A percentile compares a stretch with the other conserved stretches of the same genome.
Conservation (phyloP, 2,113 vertebrate genomes). For the Chauna torquata region DNA sequence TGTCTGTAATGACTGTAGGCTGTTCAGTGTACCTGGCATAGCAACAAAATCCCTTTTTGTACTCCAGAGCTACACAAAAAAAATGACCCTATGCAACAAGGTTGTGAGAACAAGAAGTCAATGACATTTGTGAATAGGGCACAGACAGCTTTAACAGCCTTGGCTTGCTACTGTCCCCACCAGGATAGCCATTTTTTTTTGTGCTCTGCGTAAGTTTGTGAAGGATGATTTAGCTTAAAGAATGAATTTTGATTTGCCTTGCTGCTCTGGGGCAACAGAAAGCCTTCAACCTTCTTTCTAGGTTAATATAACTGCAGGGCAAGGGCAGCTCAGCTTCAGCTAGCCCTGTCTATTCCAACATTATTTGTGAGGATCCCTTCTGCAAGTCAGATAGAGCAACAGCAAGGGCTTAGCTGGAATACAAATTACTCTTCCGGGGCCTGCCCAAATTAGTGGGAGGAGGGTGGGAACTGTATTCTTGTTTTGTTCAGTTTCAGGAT, state of each 20-base stretch:
- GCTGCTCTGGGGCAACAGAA: background rate
- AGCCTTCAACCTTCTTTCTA: background rate
- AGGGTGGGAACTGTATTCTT: background rate
- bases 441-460: background rate
- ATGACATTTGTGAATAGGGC: background rate
- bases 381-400: background rate
- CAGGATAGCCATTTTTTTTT: background rate
- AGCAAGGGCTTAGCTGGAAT: background rate
- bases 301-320: background rate
- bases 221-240: background rate
- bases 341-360: background rate
- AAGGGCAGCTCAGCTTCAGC: background rate
- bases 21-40: background rate
- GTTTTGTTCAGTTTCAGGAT: background rate
- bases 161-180: background rate
- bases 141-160: background rate
- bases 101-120: background rate
- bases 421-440: background rate
- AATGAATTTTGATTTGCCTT: background rate
- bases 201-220: background rate
- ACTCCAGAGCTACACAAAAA: background rate
- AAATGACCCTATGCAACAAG: background rate
- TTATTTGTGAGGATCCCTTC: background rate
- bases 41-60: conserved; percentile 4
- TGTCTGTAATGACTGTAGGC: background rate